Conservation (phyloP, 2,797 vertebrate species). For the Acanthiza pusilla region DNA sequence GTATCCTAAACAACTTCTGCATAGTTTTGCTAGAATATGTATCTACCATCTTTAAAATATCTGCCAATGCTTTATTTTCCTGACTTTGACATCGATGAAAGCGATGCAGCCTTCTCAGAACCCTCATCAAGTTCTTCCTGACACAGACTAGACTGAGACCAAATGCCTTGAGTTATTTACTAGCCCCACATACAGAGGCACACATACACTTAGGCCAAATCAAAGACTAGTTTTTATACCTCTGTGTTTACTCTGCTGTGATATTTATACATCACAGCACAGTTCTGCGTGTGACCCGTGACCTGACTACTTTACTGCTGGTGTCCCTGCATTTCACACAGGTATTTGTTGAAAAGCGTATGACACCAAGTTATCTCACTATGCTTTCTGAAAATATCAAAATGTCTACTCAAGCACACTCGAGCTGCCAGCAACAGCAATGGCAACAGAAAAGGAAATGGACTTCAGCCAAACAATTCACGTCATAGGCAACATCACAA, state of each 20-base stretch:
- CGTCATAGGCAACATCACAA: not conserved
- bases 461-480: not conserved
- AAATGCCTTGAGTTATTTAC: not conserved
- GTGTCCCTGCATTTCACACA: not conserved
- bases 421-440: not conserved
- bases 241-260: not conserved
- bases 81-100: not conserved
- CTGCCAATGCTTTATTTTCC: not conserved
- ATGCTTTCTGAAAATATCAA: not conserved
- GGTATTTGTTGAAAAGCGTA: not conserved
- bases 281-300: not conserved
- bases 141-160: not conserved
- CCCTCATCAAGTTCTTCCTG: not conserved
- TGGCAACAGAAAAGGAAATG: not conserved
- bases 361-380: not conserved
- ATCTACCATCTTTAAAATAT: not conserved
- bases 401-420: not conserved
- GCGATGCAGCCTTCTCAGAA: fast-evolving
- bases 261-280: not conserved
- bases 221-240: not conserved
- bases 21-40: not conserved
- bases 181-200: not conserved
- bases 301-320: not conserved
- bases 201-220: not conserved
- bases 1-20: not conserved